Base-by-base conservation (phyloP, 2,888 invertebrate species). In the Coelopa pilipes region DNA sequence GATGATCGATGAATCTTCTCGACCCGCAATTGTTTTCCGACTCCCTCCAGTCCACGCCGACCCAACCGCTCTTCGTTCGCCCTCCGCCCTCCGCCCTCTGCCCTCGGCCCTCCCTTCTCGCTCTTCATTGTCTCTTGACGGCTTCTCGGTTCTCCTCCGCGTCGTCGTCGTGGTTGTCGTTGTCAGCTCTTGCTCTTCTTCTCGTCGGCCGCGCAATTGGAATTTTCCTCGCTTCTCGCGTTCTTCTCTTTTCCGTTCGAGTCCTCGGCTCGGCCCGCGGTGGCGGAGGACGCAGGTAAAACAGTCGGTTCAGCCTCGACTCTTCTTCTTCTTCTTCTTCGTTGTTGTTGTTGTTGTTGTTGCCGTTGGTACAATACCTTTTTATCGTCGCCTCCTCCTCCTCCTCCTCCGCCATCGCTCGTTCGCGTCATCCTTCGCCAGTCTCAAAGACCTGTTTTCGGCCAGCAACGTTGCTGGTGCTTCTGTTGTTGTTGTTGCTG, bases 391-490 rank as follows among this genome's bases (percentile, higher is more conserved):
- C 12, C 34, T 65, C 46, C 17, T 47, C 46, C 10, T n/a, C 13
- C 62, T 62, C 17, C 55, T 21, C 47, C 17, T 65, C 11, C 68
- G 24, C 55, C n/a, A 17, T 34, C 19, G 2, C 55, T 55, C n/a
- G 34, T 2, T 34, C 34, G 34, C 7, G 2, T 34, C 34, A 34
- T 34, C 34, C 34, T 34, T 34, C 34, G 34, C 34, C 7, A 24
- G 12, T 53, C 15, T 68, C 53, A 68, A 67, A 68, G 24, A 68
- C 68, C 68, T 68, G 68, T 55, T 53, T 53, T 66, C 67, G 34
- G 50, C 49, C 50, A 21, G 55, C 55, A 45, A 24, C 53, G 24
- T 13, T 55, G 53, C 24, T 55, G n/a, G 34, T 11, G 24, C 10
- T 55, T 68, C 24, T 55, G n/a, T 55, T 11, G 53, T 17, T 55